Base-by-base conservation (phyloP, 2,797 vertebrate species). In the Melanotaenia trifasciata region DNA sequence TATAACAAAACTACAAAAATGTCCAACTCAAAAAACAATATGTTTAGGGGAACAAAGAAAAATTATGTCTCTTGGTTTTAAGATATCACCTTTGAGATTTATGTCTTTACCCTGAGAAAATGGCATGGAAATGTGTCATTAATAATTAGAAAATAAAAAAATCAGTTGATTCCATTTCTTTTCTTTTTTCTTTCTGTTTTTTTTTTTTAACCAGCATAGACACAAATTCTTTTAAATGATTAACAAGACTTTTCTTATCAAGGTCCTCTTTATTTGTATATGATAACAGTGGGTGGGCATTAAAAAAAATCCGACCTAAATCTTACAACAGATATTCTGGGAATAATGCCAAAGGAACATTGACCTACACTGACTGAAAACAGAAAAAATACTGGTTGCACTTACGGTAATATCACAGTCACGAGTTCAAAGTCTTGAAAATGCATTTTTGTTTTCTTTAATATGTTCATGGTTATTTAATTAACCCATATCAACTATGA, bases 131-230 rank as follows among this genome's bases (percentile, higher is more conserved):
- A 20, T 5, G 20, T 43, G 14, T 43, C 16, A 7, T 45, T 8
- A 45, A 45, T 45, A 45, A 20, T 45, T 45, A 45, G 43, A 45
- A 45, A 45, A 43, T 30, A 14, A 43, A 40, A 40, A 40, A 40
- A 43, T 16, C 1, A 40, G 38, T 43, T 35, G 1, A 22, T 24
- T 43, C 14, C 18, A 30, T 45, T 26, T 40, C 5, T 16, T 43
- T 13, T 8, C 5, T 28, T 61, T 43, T 14, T 5, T 1, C 1
- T 3, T 3, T 22, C 4, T 24, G 0, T 13, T 0, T 5, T 13
- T 11, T 26, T 30, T 30, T 30, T 30, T 30, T 28, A 28, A 40
- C 14, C 16, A 45, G 16, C 26, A 45, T 2, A 28, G 7, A 43
- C 22, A 62, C 8, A 45, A 26, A 18, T 20, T 22, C 18, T 64